Evolutionary conservation across 2,888 invertebrate species (phyloP).

Genomic region (Automeris io): DNA sequence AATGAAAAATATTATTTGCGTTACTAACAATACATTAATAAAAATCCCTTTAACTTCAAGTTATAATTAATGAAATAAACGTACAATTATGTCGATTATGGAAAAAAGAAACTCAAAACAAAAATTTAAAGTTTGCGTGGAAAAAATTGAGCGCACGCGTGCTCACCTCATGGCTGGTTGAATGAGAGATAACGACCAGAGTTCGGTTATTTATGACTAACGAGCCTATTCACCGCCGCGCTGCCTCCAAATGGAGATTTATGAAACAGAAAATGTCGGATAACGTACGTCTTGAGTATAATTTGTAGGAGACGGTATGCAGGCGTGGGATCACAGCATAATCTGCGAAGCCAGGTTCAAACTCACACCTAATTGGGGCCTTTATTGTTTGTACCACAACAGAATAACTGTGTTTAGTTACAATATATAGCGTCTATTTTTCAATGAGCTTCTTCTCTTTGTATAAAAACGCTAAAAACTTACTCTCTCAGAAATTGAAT

Average conservation of each 20-base stretch:
- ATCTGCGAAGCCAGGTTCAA: slow-evolving; percentile 10
- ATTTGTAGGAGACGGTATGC: slow-evolving; percentile 39
- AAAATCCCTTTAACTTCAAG: too few relatives aligned
- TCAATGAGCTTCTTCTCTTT: too few relatives aligned
- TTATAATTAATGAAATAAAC: too few relatives aligned
- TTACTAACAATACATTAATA: too few relatives aligned
- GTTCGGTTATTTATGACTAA: slow-evolving; percentile 74
- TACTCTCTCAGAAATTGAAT: too few relatives aligned
- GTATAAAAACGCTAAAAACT: too few relatives aligned
- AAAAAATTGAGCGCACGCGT: slow-evolving; percentile 24
- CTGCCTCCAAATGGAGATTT: slow-evolving; percentile 66
- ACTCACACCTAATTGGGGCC: slow-evolving; percentile 1
- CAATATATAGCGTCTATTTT: too few relatives aligned
- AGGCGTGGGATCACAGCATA: slow-evolving; percentile 18
- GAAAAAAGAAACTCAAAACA: slow-evolving; percentile 12
- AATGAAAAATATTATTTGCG: too few relatives aligned
- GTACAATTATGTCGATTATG: too few relatives aligned
- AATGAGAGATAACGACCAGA: slow-evolving; percentile 70
- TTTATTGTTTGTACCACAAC: too few relatives aligned
- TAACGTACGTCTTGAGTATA: slow-evolving; percentile 57
- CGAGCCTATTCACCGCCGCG: slow-evolving; percentile 68
- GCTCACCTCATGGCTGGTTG: slow-evolving; percentile 47
- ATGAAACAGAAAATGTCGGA: slow-evolving; percentile 68
- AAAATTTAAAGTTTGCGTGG: slow-evolving; percentile 35
- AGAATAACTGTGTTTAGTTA: too few relatives aligned